phyloP scores from a whole-genome alignment of 2,113 vertebrate species.

The Eubucco bourcierii region DNA sequence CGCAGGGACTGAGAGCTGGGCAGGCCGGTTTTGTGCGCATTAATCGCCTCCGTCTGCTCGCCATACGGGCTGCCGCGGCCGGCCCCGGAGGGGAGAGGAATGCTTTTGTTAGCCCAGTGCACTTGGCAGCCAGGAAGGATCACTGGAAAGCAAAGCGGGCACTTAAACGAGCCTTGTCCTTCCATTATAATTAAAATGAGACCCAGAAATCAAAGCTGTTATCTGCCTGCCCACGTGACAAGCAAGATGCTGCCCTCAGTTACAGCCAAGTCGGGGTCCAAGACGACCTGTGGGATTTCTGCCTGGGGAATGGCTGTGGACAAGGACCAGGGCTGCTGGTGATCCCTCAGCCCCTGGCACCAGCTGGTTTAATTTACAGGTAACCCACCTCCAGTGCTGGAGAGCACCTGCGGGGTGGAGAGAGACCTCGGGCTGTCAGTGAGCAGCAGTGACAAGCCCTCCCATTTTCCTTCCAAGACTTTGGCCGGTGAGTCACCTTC shows the following conservation, averaged over 20 bases:
- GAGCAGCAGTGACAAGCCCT: background rate
- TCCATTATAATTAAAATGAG: conserved; percentile 53
- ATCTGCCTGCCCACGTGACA: background rate
- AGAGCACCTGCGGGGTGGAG: background rate
- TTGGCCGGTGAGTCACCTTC: background rate
- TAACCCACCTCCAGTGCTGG: background rate
- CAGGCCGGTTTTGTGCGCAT: background rate
- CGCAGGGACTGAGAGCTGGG: background rate
- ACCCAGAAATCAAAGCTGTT: conserved; percentile 44
- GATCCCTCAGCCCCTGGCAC: background rate
- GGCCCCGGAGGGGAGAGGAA: background rate
- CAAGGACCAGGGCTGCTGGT: background rate
- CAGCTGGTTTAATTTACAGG: conserved; percentile 42
- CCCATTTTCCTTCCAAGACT: background rate
- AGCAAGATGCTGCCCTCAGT: background rate
- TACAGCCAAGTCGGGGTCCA: background rate
- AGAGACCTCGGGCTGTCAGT: background rate
- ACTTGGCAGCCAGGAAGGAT: conserved; percentile 40
- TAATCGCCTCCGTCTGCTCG: conserved; percentile 42
- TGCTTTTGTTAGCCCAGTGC: conserved; percentile 36
- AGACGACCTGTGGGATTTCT: background rate
- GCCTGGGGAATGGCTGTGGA: background rate
- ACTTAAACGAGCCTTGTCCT: conserved; percentile 47
- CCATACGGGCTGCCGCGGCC: conserved; percentile 21
- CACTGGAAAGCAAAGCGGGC: conserved; percentile 40